Percentiles rank a stretch among this genome's conserved stretches.
Conservation (phyloP, 2,888 invertebrate genomes). For the Polyommatus icarus region DNA sequence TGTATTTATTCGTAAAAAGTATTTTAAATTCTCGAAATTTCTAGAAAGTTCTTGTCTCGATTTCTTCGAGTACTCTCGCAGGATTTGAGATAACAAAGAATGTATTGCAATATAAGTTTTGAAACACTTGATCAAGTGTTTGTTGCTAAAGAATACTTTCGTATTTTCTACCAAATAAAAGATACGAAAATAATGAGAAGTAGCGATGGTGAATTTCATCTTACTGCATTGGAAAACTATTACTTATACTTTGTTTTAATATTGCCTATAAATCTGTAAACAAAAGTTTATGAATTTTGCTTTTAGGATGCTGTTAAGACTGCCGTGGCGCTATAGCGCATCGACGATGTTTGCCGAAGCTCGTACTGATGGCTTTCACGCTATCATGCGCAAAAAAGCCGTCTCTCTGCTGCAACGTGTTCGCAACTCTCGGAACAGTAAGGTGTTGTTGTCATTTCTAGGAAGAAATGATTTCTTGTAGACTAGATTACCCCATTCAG, state of each 20-base stretch:
- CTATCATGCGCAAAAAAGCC: too few species aligned
- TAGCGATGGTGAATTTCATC: background rate
- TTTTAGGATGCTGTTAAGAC: too few species aligned
- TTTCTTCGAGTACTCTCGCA: conserved; percentile 5
- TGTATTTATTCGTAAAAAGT: conserved; percentile 5
- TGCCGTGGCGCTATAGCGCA: too few species aligned
- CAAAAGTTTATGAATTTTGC: too few species aligned
- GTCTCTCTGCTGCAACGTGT: too few species aligned
- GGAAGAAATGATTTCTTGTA: too few species aligned
- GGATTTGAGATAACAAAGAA: conserved; percentile 25
- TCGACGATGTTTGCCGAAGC: too few species aligned
- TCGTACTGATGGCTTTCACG: too few species aligned
- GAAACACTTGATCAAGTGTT: conserved; percentile 24
- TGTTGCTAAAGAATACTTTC: conserved; percentile 17
- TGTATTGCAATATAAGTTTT: conserved; percentile 23
- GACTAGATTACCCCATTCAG: too few species aligned
- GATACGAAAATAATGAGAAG: conserved; percentile 10
- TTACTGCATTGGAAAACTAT: background rate
- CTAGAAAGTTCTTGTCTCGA: background rate
- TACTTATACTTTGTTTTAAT: background rate
- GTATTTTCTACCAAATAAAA: background rate
- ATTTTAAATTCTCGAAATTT: conserved; percentile 24
- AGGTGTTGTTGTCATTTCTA: too few species aligned
- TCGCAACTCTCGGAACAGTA: too few species aligned
- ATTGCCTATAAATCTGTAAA: too few species aligned